A percentile compares a stretch with the other conserved stretches of the same genome.
Conservation (phyloP, 2,113 vertebrate species). For the Poeciliopsis occidentalis region DNA sequence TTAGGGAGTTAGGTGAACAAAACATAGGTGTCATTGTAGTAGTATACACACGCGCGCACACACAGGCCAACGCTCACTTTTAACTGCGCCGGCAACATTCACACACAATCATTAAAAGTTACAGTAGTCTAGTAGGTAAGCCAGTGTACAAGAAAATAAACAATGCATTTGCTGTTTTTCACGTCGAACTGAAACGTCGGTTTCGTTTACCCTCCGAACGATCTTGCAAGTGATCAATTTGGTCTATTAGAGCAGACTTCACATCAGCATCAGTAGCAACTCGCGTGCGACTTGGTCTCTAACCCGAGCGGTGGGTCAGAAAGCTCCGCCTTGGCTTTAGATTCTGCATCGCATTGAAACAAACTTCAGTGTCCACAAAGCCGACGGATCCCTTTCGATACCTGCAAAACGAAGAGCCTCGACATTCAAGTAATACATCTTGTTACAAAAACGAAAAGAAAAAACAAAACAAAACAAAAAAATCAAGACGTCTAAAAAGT, state of each 20-base stretch:
- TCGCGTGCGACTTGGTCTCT: conserved; percentile 63
- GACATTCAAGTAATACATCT: conserved; percentile 81
- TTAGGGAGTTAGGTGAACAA: conserved; percentile 82
- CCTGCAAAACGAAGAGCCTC: conserved; percentile 54
- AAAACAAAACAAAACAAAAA: conserved; percentile 1
- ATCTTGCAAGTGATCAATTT: conserved; percentile 97
- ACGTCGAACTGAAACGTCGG: conserved; percentile 69
- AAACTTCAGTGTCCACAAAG: conserved; percentile 48
- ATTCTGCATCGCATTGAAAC: conserved; percentile 58
- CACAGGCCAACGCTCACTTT: conserved; percentile 75
- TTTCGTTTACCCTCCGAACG: conserved; percentile 78
- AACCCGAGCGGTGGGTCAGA: conserved; percentile 35
- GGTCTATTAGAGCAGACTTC: conserved; percentile 76
- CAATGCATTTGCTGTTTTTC: conserved; percentile 88
- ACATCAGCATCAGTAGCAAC: conserved; percentile 78
- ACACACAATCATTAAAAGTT: conserved; percentile 90
- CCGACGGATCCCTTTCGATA: conserved; percentile 41
- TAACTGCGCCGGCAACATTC: conserved; percentile 83
- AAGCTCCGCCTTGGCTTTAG: conserved; percentile 58
- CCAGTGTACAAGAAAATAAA: conserved; percentile 98
- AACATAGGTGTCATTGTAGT: conserved; percentile 84
- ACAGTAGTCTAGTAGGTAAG: conserved; percentile 98
- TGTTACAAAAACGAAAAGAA: conserved; percentile 20
- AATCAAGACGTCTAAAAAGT: conserved; percentile 23
- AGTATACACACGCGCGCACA: conserved; percentile 84